Evolutionary conservation across 2,113 vertebrate species (phyloP).

Genomic region (Butorides virescens): DNA sequence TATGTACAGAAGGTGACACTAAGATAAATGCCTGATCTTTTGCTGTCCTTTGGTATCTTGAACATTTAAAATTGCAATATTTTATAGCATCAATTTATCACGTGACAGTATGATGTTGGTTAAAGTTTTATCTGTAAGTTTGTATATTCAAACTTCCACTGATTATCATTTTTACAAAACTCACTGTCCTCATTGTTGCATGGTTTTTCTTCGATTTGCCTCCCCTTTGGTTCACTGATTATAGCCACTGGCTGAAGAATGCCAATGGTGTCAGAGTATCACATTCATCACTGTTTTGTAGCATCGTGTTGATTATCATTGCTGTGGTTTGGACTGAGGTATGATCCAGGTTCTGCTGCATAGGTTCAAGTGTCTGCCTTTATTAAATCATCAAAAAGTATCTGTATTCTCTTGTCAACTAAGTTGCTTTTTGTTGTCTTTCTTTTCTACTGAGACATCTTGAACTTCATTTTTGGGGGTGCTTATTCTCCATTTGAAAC

Average conservation of each 20-base stretch:
- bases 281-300: not conserved
- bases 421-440: not conserved
- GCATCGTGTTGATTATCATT: fast-evolving
- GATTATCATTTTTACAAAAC: not conserved
- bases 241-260: not conserved
- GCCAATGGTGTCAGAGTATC: not conserved
- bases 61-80: not conserved
- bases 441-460: not conserved
- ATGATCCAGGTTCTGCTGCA: not conserved
- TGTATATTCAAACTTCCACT: not conserved
- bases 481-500: not conserved
- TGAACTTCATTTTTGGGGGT: not conserved
- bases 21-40: not conserved
- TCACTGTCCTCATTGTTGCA: not conserved
- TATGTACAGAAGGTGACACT: not conserved
- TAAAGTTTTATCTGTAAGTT: not conserved
- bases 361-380: not conserved
- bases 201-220: fast-evolving
- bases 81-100: not conserved
- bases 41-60: not conserved
- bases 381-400: not conserved
- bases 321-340: not conserved
- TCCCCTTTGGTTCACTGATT: not conserved
- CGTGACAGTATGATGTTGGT: not conserved
- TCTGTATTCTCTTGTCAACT: not conserved